These are phyloP conservation scores for Ophion ventricosus DNA, from an alignment of 2,888 invertebrate species.

Conservation along the genomic window DNA sequence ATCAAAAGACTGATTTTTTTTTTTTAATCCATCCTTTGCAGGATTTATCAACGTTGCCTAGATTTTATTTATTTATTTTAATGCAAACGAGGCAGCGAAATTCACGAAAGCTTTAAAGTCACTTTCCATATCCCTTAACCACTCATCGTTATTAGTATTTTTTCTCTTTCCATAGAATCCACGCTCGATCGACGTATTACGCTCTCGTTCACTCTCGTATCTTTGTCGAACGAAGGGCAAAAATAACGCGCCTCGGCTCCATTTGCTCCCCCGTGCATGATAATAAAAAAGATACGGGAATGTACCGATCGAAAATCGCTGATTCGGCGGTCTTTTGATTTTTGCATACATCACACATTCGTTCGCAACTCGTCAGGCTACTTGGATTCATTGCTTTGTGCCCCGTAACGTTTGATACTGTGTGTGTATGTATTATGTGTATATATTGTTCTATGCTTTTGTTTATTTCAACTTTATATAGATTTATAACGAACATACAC, in stretches of 20 bases:
- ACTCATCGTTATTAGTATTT: too few relatives aligned
- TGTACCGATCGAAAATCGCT: conserved; percentile 73
- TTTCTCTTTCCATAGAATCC: background rate
- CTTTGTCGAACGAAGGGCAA: background rate
- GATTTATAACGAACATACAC: too few relatives aligned
- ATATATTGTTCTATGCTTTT: background rate
- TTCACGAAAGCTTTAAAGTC: too few relatives aligned
- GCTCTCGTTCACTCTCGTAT: background rate
- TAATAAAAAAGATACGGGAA: conserved; percentile 36
- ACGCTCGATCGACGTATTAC: background rate
- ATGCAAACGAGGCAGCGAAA: too few relatives aligned
- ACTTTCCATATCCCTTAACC: too few relatives aligned
- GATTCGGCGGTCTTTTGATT: conserved; percentile 74
- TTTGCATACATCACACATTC: conserved; percentile 75
- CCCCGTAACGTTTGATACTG: conserved; percentile 26
- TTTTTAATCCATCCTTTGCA: too few relatives aligned
- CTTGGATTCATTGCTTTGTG: conserved; percentile 9
- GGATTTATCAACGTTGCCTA: too few relatives aligned
- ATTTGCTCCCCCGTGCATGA: conserved; percentile 1
- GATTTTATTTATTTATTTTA: too few relatives aligned
- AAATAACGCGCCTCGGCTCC: background rate
- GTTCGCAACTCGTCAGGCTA: conserved; percentile 55
- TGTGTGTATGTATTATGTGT: too few relatives aligned
- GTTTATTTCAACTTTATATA: too few relatives aligned
- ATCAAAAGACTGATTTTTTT: too few relatives aligned